These are phyloP conservation scores for Phylloscopus whistleri DNA, from an alignment of 2,113 vertebrate species.

Conservation along the genomic window DNA sequence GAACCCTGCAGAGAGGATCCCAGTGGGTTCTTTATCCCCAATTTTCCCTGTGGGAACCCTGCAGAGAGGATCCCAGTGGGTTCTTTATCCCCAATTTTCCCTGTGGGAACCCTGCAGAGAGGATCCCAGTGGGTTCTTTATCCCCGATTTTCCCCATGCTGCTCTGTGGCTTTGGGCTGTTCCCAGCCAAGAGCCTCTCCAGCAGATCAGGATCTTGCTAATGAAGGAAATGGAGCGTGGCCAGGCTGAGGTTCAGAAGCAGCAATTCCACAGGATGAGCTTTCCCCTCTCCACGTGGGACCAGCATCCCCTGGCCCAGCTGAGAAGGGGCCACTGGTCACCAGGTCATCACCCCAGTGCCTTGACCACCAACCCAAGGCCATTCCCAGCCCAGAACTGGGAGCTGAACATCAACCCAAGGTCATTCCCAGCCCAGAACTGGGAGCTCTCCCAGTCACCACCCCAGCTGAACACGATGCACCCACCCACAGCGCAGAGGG, in stretches of 20 bases:
- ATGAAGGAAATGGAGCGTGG: background rate
- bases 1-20: background rate
- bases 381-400: background rate
- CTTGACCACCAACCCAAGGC: accelerated
- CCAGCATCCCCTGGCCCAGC: background rate
- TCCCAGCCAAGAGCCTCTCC: background rate
- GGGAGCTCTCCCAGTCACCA: background rate
- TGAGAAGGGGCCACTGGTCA: background rate
- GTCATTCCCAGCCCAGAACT: background rate
- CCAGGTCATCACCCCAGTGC: accelerated
- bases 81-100: no score
- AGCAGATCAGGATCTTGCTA: background rate
- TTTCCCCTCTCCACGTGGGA: accelerated
- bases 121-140: background rate
- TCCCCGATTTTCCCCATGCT: no score
- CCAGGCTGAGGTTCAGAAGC: background rate
- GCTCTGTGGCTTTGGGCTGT: background rate
- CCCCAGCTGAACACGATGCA: accelerated
- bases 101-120: background rate
- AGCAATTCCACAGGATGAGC: background rate
- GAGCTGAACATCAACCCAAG: background rate
- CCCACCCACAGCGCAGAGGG: background rate
- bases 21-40: no score
- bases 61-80: background rate
- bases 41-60: no score